Evolutionary conservation across 2,797 vertebrate genomes (phyloP).

Genomic region (Eospalax fontanierii): DNA sequence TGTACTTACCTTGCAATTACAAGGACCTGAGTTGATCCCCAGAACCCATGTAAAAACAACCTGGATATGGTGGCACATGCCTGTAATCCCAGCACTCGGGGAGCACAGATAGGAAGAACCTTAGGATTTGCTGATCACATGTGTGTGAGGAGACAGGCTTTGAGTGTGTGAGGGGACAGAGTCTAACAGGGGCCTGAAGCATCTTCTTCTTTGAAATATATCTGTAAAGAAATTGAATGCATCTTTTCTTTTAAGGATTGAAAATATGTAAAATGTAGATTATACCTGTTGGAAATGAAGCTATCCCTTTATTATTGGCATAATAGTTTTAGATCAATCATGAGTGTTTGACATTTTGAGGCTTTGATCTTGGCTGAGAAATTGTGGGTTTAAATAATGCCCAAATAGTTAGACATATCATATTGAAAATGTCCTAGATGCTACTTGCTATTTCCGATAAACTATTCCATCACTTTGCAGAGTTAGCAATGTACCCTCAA

Average conservation of each 20-base stretch:
- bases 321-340: constrained; percentile 48
- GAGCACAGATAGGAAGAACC: no score
- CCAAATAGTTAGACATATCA: neutral
- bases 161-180: accelerated
- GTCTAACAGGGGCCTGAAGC: neutral
- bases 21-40: no score
- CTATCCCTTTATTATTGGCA: constrained; percentile 37
- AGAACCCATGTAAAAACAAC: no score
- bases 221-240: neutral
- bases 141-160: neutral
- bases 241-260: neutral
- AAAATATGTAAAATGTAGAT: neutral
- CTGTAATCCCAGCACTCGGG: no score
- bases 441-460: neutral
- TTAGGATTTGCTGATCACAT: no score
- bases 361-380: constrained; percentile 18
- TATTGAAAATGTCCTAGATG: neutral
- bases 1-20: no score
- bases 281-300: neutral
- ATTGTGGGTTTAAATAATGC: neutral
- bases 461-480: neutral
- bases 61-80: no score
- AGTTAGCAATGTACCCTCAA: neutral
- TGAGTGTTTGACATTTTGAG: constrained; percentile 27
- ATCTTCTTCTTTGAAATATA: neutral